Conservation (phyloP, 1,140 invertebrate genomes). For the Apocrypta bakeri region DNA sequence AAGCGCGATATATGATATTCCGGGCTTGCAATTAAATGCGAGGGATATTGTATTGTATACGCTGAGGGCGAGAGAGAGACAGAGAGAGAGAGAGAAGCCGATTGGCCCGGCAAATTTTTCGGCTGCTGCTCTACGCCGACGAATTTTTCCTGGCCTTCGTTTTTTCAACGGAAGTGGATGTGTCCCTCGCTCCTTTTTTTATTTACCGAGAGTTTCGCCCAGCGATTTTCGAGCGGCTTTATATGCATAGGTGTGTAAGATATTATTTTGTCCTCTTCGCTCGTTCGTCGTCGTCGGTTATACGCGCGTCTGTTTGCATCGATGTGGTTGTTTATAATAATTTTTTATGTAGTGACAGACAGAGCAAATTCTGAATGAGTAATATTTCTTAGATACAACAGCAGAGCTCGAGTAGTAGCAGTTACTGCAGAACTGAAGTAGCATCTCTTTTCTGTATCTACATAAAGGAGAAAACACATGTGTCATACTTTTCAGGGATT, state of each 20-base stretch:
- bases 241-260: background rate
- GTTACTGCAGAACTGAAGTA: too few relatives aligned
- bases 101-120: conserved; percentile 12
- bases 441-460: background rate
- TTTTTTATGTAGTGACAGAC: too few relatives aligned
- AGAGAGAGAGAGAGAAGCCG: too few relatives aligned
- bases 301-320: background rate
- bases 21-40: conserved; percentile 61
- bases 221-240: background rate
- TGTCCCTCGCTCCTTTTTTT: background rate
- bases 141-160: background rate
- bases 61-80: background rate
- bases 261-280: background rate
- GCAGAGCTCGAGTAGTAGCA: too few relatives aligned
- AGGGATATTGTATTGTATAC: conserved; percentile 1
- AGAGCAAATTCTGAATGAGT: background rate
- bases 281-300: background rate
- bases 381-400: background rate
- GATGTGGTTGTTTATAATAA: too few relatives aligned
- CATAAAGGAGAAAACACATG: background rate
- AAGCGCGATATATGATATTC: background rate
- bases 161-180: background rate
- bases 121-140: background rate
- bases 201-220: background rate
- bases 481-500: background rate